A percentile compares a stretch with the other conserved stretches of the same genome.
phyloP scores from a whole-genome alignment of 2,797 vertebrate genomes.

The Lagorchestes hirsutus region DNA sequence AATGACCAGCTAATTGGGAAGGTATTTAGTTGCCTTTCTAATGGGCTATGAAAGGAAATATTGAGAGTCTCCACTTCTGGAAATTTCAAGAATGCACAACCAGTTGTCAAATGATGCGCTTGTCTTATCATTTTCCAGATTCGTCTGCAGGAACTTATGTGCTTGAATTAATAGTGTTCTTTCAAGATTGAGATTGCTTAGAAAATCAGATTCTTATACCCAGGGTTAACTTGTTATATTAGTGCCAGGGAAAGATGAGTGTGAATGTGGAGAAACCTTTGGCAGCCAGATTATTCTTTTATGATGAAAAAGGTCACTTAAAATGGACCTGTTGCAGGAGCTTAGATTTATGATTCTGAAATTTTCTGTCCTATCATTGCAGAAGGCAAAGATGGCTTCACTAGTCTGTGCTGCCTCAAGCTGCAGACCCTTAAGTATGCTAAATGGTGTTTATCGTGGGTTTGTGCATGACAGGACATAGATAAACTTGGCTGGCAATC shows the following conservation, averaged over 20 bases:
- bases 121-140: not conserved
- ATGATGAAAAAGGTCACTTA: not conserved
- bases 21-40: not conserved
- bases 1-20: not conserved
- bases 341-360: conserved; percentile 52
- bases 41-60: not conserved
- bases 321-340: conserved; percentile 48
- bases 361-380: conserved; percentile 34
- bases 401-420: conserved; percentile 37
- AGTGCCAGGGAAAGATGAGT: not conserved
- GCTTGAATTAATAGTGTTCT: not conserved
- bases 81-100: not conserved
- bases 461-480: not conserved
- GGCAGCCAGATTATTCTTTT: not conserved
- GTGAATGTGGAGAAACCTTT: conserved; percentile 1
- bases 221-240: conserved; percentile 6
- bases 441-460: not conserved
- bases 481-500: not conserved
- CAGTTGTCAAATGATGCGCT: not conserved
- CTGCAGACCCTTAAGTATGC: not conserved
- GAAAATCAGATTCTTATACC: not conserved
- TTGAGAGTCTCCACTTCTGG: not conserved
- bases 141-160: not conserved
- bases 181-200: not conserved
- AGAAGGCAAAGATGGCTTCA: conserved; percentile 54